phyloP scores from a whole-genome alignment of 1,140 invertebrate genomes.

The Ylistrum balloti region DNA sequence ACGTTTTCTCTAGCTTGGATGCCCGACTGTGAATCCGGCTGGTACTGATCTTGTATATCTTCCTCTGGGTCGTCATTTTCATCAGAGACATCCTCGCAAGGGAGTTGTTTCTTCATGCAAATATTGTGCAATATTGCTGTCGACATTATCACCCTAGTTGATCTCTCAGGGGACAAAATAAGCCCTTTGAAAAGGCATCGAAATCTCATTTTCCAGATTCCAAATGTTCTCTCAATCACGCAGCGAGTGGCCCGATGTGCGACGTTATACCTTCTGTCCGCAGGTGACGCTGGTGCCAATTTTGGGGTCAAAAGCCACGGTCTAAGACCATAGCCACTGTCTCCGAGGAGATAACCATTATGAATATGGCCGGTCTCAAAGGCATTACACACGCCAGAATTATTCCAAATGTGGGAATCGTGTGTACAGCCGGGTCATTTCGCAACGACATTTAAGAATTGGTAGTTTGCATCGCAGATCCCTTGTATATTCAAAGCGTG shows the following conservation, averaged over 20 bases:
- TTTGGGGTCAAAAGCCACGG: conserved; percentile 49
- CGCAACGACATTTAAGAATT: conserved; percentile 41
- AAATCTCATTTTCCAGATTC: conserved; percentile 55
- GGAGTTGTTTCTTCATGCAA: too few relatives aligned
- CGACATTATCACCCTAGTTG: too few relatives aligned
- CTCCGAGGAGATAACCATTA: conserved; percentile 41
- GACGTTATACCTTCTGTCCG: conserved; percentile 47
- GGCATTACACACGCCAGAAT: conserved; percentile 8
- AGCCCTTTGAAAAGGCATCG: neutral
- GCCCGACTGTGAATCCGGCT: too few relatives aligned
- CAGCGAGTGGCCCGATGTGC: conserved; percentile 38
- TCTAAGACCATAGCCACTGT: conserved; percentile 42
- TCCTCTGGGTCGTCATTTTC: too few relatives aligned
- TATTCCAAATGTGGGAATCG: conserved; percentile 49
- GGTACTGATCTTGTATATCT: too few relatives aligned
- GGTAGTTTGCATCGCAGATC: neutral
- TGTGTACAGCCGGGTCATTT: conserved; percentile 42
- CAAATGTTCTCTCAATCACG: conserved; percentile 47
- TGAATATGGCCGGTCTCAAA: neutral
- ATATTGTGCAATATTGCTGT: too few relatives aligned
- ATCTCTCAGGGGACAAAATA: conserved; percentile 22
- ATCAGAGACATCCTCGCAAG: too few relatives aligned
- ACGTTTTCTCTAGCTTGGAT: too few relatives aligned
- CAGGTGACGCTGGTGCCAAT: neutral
- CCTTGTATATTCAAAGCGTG: conserved; percentile 23